A percentile compares a stretch with the other conserved stretches of the same genome.
phyloP scores from a whole-genome alignment of 2,888 invertebrate genomes.

The Diloba caeruleocephala region DNA sequence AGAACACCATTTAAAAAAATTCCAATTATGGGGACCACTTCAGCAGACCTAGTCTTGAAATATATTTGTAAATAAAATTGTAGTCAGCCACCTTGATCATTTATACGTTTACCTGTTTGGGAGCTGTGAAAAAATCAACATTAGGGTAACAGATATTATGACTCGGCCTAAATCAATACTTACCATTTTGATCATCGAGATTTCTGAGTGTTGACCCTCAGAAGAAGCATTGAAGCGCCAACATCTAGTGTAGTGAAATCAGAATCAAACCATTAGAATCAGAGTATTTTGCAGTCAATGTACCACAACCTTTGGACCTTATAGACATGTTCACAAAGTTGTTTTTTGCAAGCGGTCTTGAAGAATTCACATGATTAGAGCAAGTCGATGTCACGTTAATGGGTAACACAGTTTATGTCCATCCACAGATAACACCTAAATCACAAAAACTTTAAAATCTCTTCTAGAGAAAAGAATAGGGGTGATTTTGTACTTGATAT shows the following conservation, averaged over 20 bases:
- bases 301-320: conserved; percentile 51
- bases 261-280: conserved; percentile 85
- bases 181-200: conserved; percentile 65
- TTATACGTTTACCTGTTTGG: conserved; percentile 49
- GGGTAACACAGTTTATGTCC: conserved; percentile 10
- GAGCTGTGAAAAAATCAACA: conserved; percentile 54
- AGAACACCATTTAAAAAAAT: conserved; percentile 1
- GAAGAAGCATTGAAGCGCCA: conserved; percentile 64
- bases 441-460: conserved; percentile 8
- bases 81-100: conserved; percentile 15
- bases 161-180: conserved; percentile 64
- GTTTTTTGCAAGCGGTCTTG: conserved; percentile 35
- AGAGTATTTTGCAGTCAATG: conserved; percentile 37
- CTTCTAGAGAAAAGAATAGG: not conserved
- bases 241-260: conserved; percentile 83
- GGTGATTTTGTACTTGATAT: conserved; percentile 13
- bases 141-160: conserved; percentile 36
- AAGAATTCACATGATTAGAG: conserved; percentile 24
- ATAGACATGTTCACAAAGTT: conserved; percentile 17
- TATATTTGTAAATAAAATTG: conserved; percentile 4
- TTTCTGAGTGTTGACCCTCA: conserved; percentile 63
- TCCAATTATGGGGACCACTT: conserved; percentile 4
- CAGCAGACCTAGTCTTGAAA: conserved; percentile 2
- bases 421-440: conserved; percentile 13
- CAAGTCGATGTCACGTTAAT: conserved; percentile 19